These are phyloP conservation scores for Onychostoma macrolepis DNA, from an alignment of 2,113 vertebrate species.

Conservation along the genomic window DNA sequence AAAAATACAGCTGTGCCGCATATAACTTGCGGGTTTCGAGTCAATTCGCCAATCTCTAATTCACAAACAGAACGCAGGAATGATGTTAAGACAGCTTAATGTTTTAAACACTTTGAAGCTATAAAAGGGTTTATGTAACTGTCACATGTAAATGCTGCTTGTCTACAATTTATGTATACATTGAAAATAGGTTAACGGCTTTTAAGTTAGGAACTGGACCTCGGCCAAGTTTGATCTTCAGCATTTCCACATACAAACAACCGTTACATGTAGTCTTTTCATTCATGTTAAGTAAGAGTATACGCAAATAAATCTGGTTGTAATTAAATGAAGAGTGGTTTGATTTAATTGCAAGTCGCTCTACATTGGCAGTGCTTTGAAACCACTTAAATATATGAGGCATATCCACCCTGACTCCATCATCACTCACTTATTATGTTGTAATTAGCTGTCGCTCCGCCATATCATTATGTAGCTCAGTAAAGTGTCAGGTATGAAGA, in stretches of 20 bases:
- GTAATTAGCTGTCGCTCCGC: constrained; percentile 78
- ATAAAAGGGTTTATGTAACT: constrained; percentile 14
- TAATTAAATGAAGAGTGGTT: constrained; percentile 58
- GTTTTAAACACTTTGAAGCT: constrained; percentile 26
- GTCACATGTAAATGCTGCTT: not conserved
- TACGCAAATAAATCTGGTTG: constrained; percentile 54
- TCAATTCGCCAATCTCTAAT: constrained; percentile 17
- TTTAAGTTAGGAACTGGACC: not conserved
- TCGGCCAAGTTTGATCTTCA: not conserved
- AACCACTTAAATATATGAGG: constrained; percentile 59
- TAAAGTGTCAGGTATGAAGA: constrained; percentile 76
- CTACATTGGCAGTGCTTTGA: constrained; percentile 40
- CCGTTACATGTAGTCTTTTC: not conserved
- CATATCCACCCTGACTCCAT: constrained; percentile 68
- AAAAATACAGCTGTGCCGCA: not conserved
- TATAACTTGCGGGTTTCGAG: not conserved
- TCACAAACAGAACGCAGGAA: not conserved
- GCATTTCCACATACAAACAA: not conserved
- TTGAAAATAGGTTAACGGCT: not conserved
- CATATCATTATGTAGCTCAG: constrained; percentile 76
- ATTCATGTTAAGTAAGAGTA: constrained; percentile 31
- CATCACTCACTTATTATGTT: constrained; percentile 77
- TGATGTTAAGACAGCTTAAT: constrained; percentile 13
- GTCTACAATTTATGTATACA: constrained; percentile 34
- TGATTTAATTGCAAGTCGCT: constrained; percentile 58